Conservation (phyloP, 2,888 invertebrate species). For the Synergus gifuensis region DNA sequence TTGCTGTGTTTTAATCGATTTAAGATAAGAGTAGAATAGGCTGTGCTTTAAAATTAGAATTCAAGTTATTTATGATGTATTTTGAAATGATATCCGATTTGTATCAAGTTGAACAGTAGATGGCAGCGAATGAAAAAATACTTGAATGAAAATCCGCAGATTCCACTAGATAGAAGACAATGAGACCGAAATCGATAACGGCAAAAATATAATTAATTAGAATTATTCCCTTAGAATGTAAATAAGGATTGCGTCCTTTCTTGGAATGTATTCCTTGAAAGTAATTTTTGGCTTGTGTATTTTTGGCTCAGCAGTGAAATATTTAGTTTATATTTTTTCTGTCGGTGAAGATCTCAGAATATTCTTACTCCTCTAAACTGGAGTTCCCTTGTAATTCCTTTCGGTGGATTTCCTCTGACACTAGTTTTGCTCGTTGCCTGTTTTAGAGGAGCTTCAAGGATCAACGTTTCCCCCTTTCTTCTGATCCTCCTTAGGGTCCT, state of each 20-base stretch:
- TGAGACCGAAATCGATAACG: too few relatives aligned
- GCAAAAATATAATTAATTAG: too few relatives aligned
- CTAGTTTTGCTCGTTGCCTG: slow-evolving; percentile 33
- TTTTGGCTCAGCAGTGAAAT: not conserved
- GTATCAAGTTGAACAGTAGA: too few relatives aligned
- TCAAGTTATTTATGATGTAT: too few relatives aligned
- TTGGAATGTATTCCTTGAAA: not conserved
- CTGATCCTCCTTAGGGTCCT: slow-evolving; percentile 4
- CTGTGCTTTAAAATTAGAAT: too few relatives aligned
- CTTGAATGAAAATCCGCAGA: too few relatives aligned
- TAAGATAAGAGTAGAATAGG: not conserved
- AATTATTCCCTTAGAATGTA: too few relatives aligned
- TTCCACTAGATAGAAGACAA: too few relatives aligned
- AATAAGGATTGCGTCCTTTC: not conserved
- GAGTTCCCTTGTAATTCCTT: slow-evolving; percentile 17
- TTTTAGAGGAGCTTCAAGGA: slow-evolving; percentile 31
- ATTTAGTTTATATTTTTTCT: not conserved
- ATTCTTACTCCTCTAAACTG: not conserved
- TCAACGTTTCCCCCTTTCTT: slow-evolving; percentile 17
- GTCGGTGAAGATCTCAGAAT: not conserved
- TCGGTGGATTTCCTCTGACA: slow-evolving; percentile 38
- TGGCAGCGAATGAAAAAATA: too few relatives aligned
- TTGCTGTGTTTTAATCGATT: not conserved
- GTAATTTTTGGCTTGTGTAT: not conserved
- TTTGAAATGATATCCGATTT: too few relatives aligned